Evolutionary conservation across 2,113 vertebrate genomes (phyloP), one percentile per base, ranked within the genome.

Genomic region (Pangasianodon hypophthalmus): DNA sequence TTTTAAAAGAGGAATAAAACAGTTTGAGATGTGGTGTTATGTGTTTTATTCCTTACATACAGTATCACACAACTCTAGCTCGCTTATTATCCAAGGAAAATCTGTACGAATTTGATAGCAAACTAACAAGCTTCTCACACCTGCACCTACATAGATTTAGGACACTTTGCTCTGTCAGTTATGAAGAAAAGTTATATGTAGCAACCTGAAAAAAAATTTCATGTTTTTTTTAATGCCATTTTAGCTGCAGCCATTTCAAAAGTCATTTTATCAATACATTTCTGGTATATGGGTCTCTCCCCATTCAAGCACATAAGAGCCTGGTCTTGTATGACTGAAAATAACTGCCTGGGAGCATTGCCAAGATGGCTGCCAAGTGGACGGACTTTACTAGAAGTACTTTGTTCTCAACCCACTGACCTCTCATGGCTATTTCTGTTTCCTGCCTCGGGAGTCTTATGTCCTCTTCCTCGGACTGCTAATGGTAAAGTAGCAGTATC

Each of bases 341-440:
- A 46, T 84, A 84, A 84, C 82, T 29, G 56, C 37, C 56, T 13
- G 21, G 56, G 82, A 84, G 82, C 82, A 44, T 62, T 62, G 82
- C 56, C 82, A 84, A 84, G 82, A 62, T 62, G 82, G 56, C 82
- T 11, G 13, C 56, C 81, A 84, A 84, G 82, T 84, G 82, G 82
- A 62, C 58, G 29, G 37, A 62, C 82, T 84, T 62, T 44, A 84
- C 82, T 84, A 60, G 82, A 84, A 84, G 82, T 84, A 84, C 54
- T 41, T 56, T 29, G 50, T 84, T 71, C 80, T 83, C 79, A 83
- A 54, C 77, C 46, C 80, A 58, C 54, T 71, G 87, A 88, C 54
- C 80, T 64, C n/a, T 71, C 50, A 29, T 84, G 80, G 86, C 54
- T 87, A 87, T 87, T 88, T 88, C 48, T 56, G 80, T 73, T 84